phyloP scores from a whole-genome alignment of 2,797 vertebrate species.

The Mus spretus region DNA sequence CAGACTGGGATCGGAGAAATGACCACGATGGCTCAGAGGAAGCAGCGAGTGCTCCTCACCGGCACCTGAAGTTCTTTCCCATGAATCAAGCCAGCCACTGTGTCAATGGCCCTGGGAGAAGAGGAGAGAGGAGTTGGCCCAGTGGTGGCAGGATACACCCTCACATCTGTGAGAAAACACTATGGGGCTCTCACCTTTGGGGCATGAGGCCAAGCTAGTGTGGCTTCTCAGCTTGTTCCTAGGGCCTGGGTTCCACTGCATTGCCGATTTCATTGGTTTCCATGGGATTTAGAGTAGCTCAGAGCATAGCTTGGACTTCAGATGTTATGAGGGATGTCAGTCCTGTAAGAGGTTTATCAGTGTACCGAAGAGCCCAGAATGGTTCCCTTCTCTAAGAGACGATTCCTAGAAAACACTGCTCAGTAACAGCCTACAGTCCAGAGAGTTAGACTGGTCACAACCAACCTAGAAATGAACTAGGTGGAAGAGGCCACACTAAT shows the following conservation, averaged over 20 bases:
- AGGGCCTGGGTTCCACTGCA: not conserved
- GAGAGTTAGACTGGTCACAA: constrained; percentile 22
- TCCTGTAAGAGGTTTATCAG: constrained; percentile 22
- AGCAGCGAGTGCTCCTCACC: too few species aligned
- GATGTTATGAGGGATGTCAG: not conserved
- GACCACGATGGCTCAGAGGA: not conserved
- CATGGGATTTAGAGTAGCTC: not conserved
- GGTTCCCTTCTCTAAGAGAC: constrained; percentile 6
- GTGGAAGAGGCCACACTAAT: constrained; percentile 1
- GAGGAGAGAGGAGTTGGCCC: not conserved
- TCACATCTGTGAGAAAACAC: too few species aligned
- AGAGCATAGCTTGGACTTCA: not conserved
- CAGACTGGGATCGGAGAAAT: not conserved
- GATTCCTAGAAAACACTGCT: not conserved
- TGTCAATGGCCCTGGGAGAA: not conserved
- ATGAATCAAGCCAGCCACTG: not conserved
- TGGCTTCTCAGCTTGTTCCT: not conserved
- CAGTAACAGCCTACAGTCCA: not conserved
- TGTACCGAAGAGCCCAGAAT: not conserved
- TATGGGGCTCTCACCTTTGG: not conserved
- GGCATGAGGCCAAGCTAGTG: not conserved
- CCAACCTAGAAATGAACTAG: constrained; percentile 28
- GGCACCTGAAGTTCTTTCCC: not conserved
- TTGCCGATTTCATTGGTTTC: not conserved
- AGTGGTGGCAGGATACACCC: not conserved